phyloP scores from a whole-genome alignment of 2,113 vertebrate species.

The Peucedramus taeniatus region DNA sequence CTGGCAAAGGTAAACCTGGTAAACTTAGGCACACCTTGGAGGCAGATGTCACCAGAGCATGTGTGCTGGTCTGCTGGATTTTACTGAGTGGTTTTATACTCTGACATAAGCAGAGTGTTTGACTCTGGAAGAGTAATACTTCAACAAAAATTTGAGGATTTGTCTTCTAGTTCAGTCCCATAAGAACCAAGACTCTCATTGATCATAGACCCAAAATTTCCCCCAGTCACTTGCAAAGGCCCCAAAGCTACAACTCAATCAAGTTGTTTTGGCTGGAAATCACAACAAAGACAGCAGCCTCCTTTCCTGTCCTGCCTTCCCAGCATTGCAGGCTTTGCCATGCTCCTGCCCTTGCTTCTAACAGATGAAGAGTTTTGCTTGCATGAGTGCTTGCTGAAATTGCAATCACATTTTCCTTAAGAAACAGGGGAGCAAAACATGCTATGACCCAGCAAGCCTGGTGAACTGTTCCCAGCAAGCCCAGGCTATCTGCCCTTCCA shows the following conservation, averaged over 20 bases:
- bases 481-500: not conserved
- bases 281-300: not conserved
- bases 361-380: not conserved
- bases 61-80: not conserved
- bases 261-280: not conserved
- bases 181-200: not conserved
- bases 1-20: not conserved
- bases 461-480: not conserved
- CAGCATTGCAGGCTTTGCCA: not conserved
- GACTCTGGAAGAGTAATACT: not conserved
- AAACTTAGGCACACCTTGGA: fast-evolving
- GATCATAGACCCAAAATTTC: not conserved
- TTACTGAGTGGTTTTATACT: not conserved
- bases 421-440: not conserved
- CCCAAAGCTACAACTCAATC: not conserved
- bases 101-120: not conserved
- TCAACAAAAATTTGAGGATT: not conserved
- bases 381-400: not conserved
- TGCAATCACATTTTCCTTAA: not conserved
- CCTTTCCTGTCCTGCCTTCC: not conserved
- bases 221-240: not conserved
- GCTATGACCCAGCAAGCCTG: not conserved
- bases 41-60: not conserved
- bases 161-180: not conserved
- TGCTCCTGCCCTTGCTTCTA: not conserved